These are phyloP conservation scores for Caenorhabditis sp. DNA, from an alignment of 2,888 invertebrate genomes.

Conservation along the genomic window DNA sequence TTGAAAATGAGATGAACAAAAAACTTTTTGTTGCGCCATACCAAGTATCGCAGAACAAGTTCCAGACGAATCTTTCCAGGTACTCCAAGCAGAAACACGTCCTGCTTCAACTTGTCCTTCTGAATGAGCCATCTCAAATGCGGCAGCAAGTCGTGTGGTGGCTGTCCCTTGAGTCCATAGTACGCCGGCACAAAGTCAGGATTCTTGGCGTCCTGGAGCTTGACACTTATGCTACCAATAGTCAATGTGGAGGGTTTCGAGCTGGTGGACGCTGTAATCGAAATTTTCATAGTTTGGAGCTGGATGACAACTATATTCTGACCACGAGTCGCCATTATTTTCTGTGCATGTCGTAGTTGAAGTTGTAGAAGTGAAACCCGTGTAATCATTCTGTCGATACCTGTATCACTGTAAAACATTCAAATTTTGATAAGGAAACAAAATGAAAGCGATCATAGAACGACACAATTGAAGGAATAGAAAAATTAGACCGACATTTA, in stretches of 20 bases:
- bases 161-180: slow-evolving; percentile 29
- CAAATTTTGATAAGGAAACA: neutral
- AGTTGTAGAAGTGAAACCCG: slow-evolving; percentile 47
- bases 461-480: neutral
- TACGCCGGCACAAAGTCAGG: slow-evolving; percentile 88
- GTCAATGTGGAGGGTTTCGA: slow-evolving; percentile 35
- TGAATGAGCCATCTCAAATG: slow-evolving; percentile 96
- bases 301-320: too few species aligned
- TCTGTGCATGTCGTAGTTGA: slow-evolving; percentile 24
- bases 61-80: slow-evolving; percentile 89
- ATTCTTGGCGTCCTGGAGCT: slow-evolving; percentile 82
- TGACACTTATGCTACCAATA: slow-evolving; percentile 25
- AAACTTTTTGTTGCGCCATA: slow-evolving; percentile 79
- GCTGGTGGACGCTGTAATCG: slow-evolving; percentile 23
- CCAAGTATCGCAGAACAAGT: slow-evolving; percentile 88
- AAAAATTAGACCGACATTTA: too few species aligned
- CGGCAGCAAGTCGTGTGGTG: slow-evolving; percentile 79
- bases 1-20: too few species aligned
- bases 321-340: slow-evolving; percentile 6
- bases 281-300: neutral
- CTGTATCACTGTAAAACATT: slow-evolving; percentile 2
- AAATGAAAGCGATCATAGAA: neutral
- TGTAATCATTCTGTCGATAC: slow-evolving; percentile 29
- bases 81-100: slow-evolving; percentile 93
- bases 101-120: slow-evolving; percentile 92